Evolutionary conservation across 2,797 vertebrate species (phyloP), one percentile per base, ranked within the genome.

Genomic region (Hippoglossus hippoglossus): DNA sequence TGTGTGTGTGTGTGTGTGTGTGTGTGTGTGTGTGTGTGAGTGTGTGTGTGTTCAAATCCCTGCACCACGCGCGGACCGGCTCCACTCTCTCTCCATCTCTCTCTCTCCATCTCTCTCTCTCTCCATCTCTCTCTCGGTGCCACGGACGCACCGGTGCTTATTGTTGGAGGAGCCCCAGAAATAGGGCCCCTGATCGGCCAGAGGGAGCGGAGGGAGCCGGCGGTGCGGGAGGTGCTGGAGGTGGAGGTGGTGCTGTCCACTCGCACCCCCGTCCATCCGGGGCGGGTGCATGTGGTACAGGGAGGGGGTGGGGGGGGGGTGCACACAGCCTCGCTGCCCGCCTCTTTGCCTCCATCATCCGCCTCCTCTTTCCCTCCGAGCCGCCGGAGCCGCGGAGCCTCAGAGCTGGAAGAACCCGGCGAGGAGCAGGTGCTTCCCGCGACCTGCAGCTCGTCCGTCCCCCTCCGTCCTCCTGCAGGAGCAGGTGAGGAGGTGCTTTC

Each of bases 51-150:
- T 97, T 98, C 96, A 97, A 95, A 96, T 94, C 76, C 94, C 95
- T 95, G 97, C 97, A 97, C 97, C 97, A 97, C 93, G 96, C 95
- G 95, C 94, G 94, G 94, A 94, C 92, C 95, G 95, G 95, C 95
- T 91, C 95, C 94, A 96, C 55, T 39, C 55, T 36, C 15, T n/a
- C n/a, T n/a, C n/a, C n/a, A n/a, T n/a, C n/a, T n/a, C n/a, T n/a
- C 31, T 21, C 19, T 36, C 55, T 36, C 28, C 9, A 28, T n/a
- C 26, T 34, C 15, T n/a, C 18, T 28, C 55, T 36, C 15, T 26
- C 25, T 55, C 52, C 16, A 26, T 55, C 25, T 80, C 84, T 85
- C 95, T 94, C 90, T 87, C 93, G 60, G 84, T 86, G 87, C 80
- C 86, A 82, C 85, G 75, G 80, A 85, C 78, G 66, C 86, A 66